These are phyloP conservation scores for Drosophila diplacantha DNA, from an alignment of 2,888 invertebrate species.

Conservation along the genomic window DNA sequence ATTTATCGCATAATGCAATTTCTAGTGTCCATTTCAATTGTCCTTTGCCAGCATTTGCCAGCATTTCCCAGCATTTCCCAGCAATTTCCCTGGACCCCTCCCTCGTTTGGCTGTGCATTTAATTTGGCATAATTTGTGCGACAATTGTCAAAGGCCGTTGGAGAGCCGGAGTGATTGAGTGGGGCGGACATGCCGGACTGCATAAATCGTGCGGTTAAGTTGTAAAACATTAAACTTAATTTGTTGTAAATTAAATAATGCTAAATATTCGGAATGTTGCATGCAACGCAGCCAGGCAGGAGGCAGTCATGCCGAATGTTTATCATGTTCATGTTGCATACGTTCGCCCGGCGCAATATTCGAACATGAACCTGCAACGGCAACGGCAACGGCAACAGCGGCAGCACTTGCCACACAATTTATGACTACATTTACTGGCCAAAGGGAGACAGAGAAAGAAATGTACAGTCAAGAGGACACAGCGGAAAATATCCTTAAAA, in stretches of 20 bases:
- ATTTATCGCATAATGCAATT: slow-evolving; percentile 27
- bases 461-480: neutral
- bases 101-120: slow-evolving; percentile 45
- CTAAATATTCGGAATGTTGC: slow-evolving; percentile 54
- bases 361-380: slow-evolving; percentile 42
- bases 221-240: slow-evolving; percentile 64
- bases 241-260: slow-evolving; percentile 68
- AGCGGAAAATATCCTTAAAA: neutral
- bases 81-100: neutral
- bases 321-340: slow-evolving; percentile 46
- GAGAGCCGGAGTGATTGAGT: slow-evolving; percentile 22
- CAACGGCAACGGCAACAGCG: slow-evolving; percentile 39
- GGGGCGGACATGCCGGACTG: slow-evolving; percentile 35
- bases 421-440: slow-evolving; percentile 62
- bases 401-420: slow-evolving; percentile 64
- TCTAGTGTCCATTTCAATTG: slow-evolving; percentile 26
- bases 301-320: slow-evolving; percentile 31
- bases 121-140: slow-evolving; percentile 63
- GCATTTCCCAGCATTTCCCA: neutral
- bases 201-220: slow-evolving; percentile 66
- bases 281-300: slow-evolving; percentile 29
- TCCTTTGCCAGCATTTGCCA: slow-evolving; percentile 15
- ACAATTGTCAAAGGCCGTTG: slow-evolving; percentile 46
- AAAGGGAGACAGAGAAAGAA: slow-evolving; percentile 8
- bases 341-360: slow-evolving; percentile 51